Conservation (phyloP, 2,888 invertebrate genomes). For the Adela reaumurella region DNA sequence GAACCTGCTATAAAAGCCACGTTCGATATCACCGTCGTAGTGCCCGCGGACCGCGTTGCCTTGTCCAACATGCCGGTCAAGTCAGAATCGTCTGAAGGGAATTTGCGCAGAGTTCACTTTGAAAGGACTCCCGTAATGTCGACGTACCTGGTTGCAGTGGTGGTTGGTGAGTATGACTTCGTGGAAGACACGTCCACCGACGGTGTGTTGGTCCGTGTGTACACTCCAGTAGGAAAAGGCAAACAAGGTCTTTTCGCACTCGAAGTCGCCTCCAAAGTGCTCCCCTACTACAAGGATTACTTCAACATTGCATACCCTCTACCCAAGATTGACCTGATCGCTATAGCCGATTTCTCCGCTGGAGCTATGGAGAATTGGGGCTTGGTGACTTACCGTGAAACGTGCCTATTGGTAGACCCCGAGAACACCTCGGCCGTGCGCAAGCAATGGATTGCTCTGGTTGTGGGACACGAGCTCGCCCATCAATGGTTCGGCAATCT, state of each 20-base stretch:
- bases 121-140: constrained; percentile 91
- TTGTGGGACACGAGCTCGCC: constrained; percentile 89
- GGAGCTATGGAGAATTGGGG: constrained; percentile 99
- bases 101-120: constrained; percentile 63
- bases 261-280: constrained; percentile 85
- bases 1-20: constrained; percentile 95
- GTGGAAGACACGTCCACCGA: constrained; percentile 81
- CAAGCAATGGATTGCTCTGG: constrained; percentile 83
- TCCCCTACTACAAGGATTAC: constrained; percentile 93
- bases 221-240: constrained; percentile 85
- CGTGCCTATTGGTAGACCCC: constrained; percentile 85
- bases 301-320: constrained; percentile 93
- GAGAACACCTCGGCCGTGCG: constrained; percentile 82
- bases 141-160: constrained; percentile 90
- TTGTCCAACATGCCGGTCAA: constrained; percentile 88
- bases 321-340: constrained; percentile 95
- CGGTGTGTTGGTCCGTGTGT: constrained; percentile 78
- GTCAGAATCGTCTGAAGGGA: constrained; percentile 36
- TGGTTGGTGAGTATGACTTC: constrained; percentile 93
- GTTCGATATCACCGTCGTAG: constrained; percentile 83
- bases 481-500: constrained; percentile 99
- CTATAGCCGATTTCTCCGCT: constrained; percentile 91
- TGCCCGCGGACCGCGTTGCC: constrained; percentile 78
- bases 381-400: constrained; percentile 87
- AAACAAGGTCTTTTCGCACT: constrained; percentile 90